Evolutionary conservation across 2,797 vertebrate species (phyloP).

Genomic region (Platalea minor): DNA sequence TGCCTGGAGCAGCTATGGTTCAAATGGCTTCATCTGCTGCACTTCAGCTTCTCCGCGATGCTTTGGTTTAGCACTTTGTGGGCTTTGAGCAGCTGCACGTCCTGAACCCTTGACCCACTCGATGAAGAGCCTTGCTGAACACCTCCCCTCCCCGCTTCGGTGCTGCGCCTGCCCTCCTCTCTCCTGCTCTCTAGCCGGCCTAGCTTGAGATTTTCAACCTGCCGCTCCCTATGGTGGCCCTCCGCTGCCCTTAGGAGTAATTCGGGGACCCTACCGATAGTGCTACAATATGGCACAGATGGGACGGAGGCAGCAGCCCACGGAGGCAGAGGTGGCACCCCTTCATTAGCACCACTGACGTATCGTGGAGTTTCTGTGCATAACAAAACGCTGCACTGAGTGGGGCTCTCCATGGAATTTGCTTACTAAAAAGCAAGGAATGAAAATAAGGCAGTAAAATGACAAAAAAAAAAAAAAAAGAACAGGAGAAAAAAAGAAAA

Average conservation of each 20-base stretch:
- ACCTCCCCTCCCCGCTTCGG: background rate
- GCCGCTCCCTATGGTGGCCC: background rate
- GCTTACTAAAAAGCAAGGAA: background rate
- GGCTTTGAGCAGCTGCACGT: background rate
- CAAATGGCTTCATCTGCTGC: background rate
- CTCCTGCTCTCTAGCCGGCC: background rate
- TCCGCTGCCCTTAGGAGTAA: background rate
- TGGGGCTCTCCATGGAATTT: background rate
- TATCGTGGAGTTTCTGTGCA: background rate
- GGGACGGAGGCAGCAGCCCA: background rate
- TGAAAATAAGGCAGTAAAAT: background rate
- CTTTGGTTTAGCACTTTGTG: background rate
- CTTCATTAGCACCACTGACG: background rate
- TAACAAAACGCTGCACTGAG: background rate
- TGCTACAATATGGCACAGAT: background rate
- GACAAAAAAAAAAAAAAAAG: background rate
- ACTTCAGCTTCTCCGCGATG: background rate
- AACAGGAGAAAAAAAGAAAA: background rate
- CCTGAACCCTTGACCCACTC: background rate
- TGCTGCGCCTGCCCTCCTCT: background rate
- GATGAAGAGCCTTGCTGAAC: background rate
- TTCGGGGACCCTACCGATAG: accelerated
- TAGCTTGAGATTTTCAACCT: background rate
- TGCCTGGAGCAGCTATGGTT: background rate
- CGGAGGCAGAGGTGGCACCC: background rate